Evolutionary conservation across 2,888 invertebrate species (phyloP).

Genomic region (Encarsia formosa): DNA sequence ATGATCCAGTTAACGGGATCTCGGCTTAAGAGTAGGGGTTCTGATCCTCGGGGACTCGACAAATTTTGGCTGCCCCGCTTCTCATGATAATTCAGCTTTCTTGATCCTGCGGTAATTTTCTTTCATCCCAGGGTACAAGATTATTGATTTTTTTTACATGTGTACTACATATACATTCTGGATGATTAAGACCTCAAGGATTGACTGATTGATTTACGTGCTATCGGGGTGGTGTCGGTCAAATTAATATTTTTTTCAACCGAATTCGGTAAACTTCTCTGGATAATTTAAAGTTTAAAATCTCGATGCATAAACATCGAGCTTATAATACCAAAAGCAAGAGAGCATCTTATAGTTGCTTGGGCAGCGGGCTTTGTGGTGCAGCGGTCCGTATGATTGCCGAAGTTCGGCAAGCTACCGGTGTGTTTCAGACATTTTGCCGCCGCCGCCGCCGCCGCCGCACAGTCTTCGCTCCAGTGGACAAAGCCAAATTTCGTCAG

Average conservation of each 20-base stretch:
- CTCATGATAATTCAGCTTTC: too few species aligned
- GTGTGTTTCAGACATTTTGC: conserved; percentile 45
- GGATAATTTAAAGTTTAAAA: conserved; percentile 31
- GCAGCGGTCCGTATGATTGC: conserved; percentile 49
- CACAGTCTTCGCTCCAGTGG: conserved; percentile 32
- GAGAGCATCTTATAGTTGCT: conserved; percentile 31
- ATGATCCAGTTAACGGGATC: conserved; percentile 50
- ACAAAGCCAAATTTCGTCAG: conserved; percentile 33
- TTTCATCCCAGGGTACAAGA: too few species aligned
- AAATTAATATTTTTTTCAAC: too few species aligned
- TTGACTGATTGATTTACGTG: too few species aligned
- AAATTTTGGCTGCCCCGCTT: conserved; percentile 20
- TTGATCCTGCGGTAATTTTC: too few species aligned
- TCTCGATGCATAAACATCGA: conserved; percentile 27
- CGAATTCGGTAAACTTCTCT: neutral
- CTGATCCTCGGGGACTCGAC: conserved; percentile 42
- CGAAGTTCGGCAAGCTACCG: conserved; percentile 43
- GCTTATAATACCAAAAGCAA: conserved; percentile 39
- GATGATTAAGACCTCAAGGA: too few species aligned
- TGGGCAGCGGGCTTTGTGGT: conserved; percentile 43
- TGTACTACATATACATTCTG: too few species aligned
- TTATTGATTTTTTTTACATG: too few species aligned
- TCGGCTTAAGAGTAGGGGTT: conserved; percentile 40
- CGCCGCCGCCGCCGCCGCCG: conserved; percentile 28
- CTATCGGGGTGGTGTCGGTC: too few species aligned